phyloP scores from a whole-genome alignment of 2,113 vertebrate species.

The Elephantulus edwardii region DNA sequence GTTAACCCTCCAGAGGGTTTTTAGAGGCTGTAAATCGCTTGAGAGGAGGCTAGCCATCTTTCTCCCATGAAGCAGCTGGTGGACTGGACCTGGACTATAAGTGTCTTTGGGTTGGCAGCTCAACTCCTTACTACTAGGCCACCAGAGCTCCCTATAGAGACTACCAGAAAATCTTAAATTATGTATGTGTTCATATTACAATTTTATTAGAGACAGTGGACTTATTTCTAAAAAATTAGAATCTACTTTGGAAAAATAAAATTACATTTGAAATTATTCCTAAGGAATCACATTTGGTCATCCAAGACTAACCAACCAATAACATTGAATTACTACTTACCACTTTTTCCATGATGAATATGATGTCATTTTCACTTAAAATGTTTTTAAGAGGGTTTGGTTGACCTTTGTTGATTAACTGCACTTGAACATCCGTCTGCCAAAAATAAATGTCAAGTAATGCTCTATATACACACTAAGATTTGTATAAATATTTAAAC shows the following conservation, averaged over 20 bases:
- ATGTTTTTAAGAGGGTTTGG: constrained; percentile 82
- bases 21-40: too few species aligned
- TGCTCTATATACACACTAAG: background rate
- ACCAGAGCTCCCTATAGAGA: too few species aligned
- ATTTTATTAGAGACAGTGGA: background rate
- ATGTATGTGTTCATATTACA: background rate
- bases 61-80: too few species aligned
- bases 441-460: constrained; percentile 29
- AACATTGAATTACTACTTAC: constrained; percentile 80
- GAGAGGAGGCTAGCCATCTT: too few species aligned
- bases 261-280: background rate
- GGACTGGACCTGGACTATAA: too few species aligned
- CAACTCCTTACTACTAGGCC: too few species aligned
- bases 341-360: constrained; percentile 89
- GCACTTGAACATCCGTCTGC: constrained; percentile 86
- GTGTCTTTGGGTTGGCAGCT: too few species aligned
- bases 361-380: constrained; percentile 79
- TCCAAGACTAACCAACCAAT: background rate
- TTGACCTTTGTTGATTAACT: constrained; percentile 76
- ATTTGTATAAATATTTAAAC: constrained; percentile 16
- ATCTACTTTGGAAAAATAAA: background rate
- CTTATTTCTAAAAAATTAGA: background rate
- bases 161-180: constrained; percentile 16
- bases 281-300: background rate
- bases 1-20: too few species aligned